Base-by-base conservation (phyloP, 2,113 vertebrate genomes). In the Girardinichthys multiradiatus region DNA sequence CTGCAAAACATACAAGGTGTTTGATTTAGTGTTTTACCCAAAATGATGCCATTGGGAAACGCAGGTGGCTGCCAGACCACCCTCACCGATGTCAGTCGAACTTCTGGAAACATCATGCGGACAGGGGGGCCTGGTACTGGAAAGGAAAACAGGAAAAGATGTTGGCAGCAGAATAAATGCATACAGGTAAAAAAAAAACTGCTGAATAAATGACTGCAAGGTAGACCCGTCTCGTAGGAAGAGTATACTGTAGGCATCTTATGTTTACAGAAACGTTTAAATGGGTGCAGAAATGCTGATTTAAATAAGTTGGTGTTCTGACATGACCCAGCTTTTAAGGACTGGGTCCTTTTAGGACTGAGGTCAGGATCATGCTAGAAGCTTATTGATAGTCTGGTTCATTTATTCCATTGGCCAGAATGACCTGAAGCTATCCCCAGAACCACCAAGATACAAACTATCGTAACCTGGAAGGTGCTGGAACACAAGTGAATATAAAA, bases 91-190 rank as follows among this genome's bases (percentile, higher is more conserved):
- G 94, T 95, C 67, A 98, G 89, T 70, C 95, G 94, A 84, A 99
- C 97, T 82, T 99, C 97, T 0, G 97, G 97, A 91, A 99, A 99
- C 85, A 98, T 94, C 90, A 99, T 88, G 84, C 96, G 94, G 85
- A 96, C 93, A 0, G 96, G 95, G 0, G 96, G 95, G 4, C 97
- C 97, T 0, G 97, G 97, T 69, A 96, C 97, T 99, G 81, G 63
- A 74, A 67, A 70, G 33, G 77, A 60, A 84, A 85, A 68, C 4
- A 86, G 75, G 81, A 29, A 66, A 66, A 66, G 28, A 67, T 64
- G 60, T 75, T 70, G 68, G 74, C 57, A 82, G 63, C 19, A 54
- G 6, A 86, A 64, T 54, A 28, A 69, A 79, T 68, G 30, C 15
- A 57, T 54, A 74, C 82, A 61, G 80, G 74, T 13, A 70, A 17